A percentile compares a stretch with the other conserved stretches of the same genome.
phyloP scores from a whole-genome alignment of 92 coral and sea anemone species.

The Epizoanthus stellaris region DNA sequence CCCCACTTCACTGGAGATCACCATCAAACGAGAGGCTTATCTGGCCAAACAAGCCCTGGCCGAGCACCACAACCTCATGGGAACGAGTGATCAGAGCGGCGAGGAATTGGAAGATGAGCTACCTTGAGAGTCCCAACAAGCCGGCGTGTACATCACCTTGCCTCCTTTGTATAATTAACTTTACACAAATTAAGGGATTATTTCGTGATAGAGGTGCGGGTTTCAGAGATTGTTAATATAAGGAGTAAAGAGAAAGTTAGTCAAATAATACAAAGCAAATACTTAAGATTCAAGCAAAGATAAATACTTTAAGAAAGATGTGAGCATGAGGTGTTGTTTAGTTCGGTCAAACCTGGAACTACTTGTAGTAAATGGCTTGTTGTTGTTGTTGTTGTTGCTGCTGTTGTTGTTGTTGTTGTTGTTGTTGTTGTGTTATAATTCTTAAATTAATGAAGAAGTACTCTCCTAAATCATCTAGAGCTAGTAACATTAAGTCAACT shows the following conservation, averaged over 20 bases:
- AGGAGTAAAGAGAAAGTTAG: neutral
- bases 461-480: too few relatives aligned
- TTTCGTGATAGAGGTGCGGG: constrained; percentile 2
- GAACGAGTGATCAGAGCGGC: constrained; percentile 62
- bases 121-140: constrained; percentile 10
- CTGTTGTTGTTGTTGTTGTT: too few relatives aligned
- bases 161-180: neutral
- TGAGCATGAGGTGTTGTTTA: too few relatives aligned
- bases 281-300: neutral
- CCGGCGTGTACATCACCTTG: constrained; percentile 5
- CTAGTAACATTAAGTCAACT: too few relatives aligned
- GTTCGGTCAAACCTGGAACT: too few relatives aligned
- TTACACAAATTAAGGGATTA: neutral
- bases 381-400: neutral
- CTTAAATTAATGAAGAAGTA: too few relatives aligned
- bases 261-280: neutral
- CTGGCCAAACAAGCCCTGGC: constrained; percentile 94
- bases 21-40: constrained; percentile 90
- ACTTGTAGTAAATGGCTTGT: neutral
- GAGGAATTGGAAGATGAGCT: constrained; percentile 36
- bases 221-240: constrained; percentile 22
- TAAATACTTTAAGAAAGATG: neutral
- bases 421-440: too few relatives aligned
- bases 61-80: constrained; percentile 89
- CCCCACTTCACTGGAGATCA: constrained; percentile 85